Evolutionary conservation across 1,140 invertebrate species (phyloP).

Genomic region (Magallana angulata): DNA sequence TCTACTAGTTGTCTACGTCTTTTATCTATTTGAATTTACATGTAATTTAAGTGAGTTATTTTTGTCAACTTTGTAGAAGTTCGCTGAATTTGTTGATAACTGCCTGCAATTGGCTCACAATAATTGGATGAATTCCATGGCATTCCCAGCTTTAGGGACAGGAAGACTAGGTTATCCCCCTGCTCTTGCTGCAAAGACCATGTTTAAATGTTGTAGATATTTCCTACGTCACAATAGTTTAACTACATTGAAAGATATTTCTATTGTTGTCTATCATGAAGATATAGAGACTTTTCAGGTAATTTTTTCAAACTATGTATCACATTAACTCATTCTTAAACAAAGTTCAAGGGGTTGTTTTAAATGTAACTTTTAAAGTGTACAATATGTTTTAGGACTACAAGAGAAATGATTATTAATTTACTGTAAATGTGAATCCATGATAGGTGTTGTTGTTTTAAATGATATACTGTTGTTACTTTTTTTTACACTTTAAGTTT

Average conservation of each 20-base stretch:
- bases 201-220: slow-evolving; percentile 54
- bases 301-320: background rate
- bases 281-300: slow-evolving; percentile 56
- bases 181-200: slow-evolving; percentile 60
- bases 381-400: no score
- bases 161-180: slow-evolving; percentile 60
- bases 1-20: no score
- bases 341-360: no score
- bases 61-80: slow-evolving; percentile 1
- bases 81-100: slow-evolving; percentile 37
- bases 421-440: no score
- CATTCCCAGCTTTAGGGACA: slow-evolving; percentile 66
- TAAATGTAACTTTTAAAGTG: no score
- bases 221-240: slow-evolving; percentile 37
- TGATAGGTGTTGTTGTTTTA: no score
- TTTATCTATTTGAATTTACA: no score
- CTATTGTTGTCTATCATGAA: slow-evolving; percentile 61
- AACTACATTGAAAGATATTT: slow-evolving; percentile 51
- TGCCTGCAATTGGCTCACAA: slow-evolving; percentile 48
- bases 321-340: no score
- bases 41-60: no score
- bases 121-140: slow-evolving; percentile 44
- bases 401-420: no score
- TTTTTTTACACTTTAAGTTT: background rate
- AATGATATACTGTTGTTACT: background rate